Evolutionary conservation across 1,140 invertebrate genomes (phyloP).

Genomic region (Trichomalopsis sarcophagae): DNA sequence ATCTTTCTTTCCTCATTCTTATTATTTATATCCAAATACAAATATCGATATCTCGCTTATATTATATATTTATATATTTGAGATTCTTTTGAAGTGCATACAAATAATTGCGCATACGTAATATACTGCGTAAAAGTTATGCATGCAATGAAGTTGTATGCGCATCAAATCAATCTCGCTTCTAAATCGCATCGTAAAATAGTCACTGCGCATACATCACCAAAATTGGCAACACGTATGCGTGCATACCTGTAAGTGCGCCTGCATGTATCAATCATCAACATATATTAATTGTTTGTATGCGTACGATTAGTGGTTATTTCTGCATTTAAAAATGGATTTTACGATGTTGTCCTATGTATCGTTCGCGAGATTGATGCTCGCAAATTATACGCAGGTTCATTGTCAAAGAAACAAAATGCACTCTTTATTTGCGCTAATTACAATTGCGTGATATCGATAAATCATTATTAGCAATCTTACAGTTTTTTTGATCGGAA

Average conservation of each 20-base stretch:
- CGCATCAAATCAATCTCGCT: conserved; percentile 49
- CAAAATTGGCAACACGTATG: conserved; percentile 28
- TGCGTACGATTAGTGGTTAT: conserved; percentile 31
- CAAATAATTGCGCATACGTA: conserved; percentile 2
- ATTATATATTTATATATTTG: conserved; percentile 30
- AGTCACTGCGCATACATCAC: conserved; percentile 40
- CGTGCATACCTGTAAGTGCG: conserved; percentile 9
- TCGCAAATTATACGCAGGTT: background rate
- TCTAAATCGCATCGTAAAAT: conserved; percentile 53
- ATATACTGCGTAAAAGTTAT: conserved; percentile 9
- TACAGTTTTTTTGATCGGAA: conserved; percentile 34
- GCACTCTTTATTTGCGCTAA: conserved; percentile 12
- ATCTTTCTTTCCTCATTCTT: conserved; percentile 37
- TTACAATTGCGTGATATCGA: conserved; percentile 51
- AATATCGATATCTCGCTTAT: conserved; percentile 52
- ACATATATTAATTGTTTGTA: conserved; percentile 42
- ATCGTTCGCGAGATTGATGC: conserved; percentile 26
- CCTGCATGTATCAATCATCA: background rate
- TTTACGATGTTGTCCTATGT: conserved; percentile 19
- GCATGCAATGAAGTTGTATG: conserved; percentile 48
- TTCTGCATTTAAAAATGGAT: conserved; percentile 3
- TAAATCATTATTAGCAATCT: conserved; percentile 45
- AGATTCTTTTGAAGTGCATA: background rate
- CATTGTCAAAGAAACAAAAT: conserved; percentile 36
- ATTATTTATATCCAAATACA: conserved; percentile 50